Conservation (phyloP, 2,797 vertebrate genomes). For the Myotis pilosus region DNA sequence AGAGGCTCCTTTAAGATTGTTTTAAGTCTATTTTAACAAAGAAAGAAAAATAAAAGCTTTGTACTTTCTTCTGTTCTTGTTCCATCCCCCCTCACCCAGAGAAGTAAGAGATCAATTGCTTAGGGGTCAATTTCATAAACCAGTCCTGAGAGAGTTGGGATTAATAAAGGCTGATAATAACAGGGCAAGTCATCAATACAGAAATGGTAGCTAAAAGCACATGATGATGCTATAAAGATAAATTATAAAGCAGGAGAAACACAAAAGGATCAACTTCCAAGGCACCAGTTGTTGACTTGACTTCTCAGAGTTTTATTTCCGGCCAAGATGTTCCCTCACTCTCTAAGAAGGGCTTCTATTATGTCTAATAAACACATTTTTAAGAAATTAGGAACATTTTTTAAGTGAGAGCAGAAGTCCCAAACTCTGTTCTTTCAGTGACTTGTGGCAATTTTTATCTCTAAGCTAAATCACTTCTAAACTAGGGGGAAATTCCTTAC, state of each 20-base stretch:
- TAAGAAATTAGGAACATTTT: slow-evolving; percentile 30
- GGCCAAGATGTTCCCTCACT: neutral
- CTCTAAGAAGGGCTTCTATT: neutral
- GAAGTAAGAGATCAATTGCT: neutral
- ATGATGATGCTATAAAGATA: neutral
- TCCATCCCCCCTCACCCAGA: neutral
- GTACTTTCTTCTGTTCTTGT: neutral
- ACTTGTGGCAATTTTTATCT: neutral
- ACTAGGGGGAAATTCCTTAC: neutral
- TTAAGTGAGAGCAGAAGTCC: neutral
- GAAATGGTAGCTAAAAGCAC: neutral
- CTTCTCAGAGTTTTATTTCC: neutral
- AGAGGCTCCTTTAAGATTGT: neutral
- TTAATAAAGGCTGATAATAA: neutral
- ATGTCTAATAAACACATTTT: neutral
- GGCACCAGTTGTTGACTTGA: neutral
- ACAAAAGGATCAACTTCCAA: neutral
- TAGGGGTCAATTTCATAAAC: neutral
- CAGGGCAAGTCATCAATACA: neutral
- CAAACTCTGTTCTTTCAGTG: slow-evolving; percentile 8
- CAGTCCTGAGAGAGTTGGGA: neutral
- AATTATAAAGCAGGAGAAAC: neutral
- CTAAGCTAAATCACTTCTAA: neutral
- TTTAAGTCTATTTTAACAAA: neutral
- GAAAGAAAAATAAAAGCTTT: neutral